Conservation (phyloP, 2,888 invertebrate genomes). For the Drosophila niveifrons region DNA sequence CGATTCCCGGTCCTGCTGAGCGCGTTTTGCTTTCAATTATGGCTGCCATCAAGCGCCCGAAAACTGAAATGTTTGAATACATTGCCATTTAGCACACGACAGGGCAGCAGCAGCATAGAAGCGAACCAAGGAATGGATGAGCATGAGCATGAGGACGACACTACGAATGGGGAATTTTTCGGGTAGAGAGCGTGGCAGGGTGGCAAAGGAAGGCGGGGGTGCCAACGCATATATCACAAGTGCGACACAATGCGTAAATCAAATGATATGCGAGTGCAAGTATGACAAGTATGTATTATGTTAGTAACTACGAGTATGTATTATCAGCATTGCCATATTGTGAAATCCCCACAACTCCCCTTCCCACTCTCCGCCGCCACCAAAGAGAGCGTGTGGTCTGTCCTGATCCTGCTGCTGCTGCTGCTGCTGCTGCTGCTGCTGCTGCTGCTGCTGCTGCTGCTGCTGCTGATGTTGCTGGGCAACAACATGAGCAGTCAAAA, state of each 20-base stretch:
- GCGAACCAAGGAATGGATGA: slow-evolving; percentile 35
- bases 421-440: slow-evolving; percentile 13
- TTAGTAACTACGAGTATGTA: slow-evolving; percentile 68
- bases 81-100: slow-evolving; percentile 69
- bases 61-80: slow-evolving; percentile 78
- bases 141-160: slow-evolving; percentile 13
- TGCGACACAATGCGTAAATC: slow-evolving; percentile 76
- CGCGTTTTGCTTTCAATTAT: slow-evolving; percentile 70
- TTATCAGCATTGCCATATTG: slow-evolving; percentile 73
- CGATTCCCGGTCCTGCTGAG: slow-evolving; percentile 41
- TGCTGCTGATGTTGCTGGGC: slow-evolving; percentile 15
- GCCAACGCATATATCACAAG: slow-evolving; percentile 73
- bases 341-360: slow-evolving; percentile 9
- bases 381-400: slow-evolving; percentile 37
- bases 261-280: slow-evolving; percentile 79
- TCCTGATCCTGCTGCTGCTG: slow-evolving; percentile 7
- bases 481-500: slow-evolving; percentile 19
- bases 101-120: slow-evolving; percentile 25
- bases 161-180: background rate
- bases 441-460: slow-evolving; percentile 19
- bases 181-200: background rate
- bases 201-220: slow-evolving; percentile 28
- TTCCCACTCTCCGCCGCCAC: background rate
- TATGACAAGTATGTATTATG: slow-evolving; percentile 79
- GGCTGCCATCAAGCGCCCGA: slow-evolving; percentile 69